Base-by-base conservation (phyloP, 37 sponge, comb jelly and placozoan species). In the Ianthella basta region DNA sequence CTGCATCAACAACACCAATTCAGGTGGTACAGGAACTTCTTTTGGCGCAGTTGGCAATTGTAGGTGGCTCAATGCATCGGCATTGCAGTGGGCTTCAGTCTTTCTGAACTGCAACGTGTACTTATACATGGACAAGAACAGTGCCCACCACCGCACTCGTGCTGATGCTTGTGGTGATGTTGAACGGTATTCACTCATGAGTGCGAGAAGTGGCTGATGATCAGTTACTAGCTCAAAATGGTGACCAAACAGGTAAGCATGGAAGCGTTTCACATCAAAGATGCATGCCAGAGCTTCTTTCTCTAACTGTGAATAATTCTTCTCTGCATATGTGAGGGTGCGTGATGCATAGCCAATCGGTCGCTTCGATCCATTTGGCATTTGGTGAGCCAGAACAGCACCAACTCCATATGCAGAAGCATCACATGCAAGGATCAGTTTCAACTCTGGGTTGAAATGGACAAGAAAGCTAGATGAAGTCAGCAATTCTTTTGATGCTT, bases 381-480 rank as follows among this genome's bases (percentile, higher is more conserved):
- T 14, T 33, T 38, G 16, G 40, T 85, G 85, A 13, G 85, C 72
- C 16, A 85, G 19, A 25, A 84, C 85, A 12, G 44, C 78, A 10
- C 85, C 85, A 30, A 85, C 15, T 3, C 78, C 85, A 72, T 63
- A 61, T 29, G 38, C 53, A 69, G 68, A 63, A 3, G 78, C 78
- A 74, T 85, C 85, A 14, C 36, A 33, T 32, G 50, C 85, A 24
- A 72, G 55, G 20, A 35, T 27, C 39, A 85, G 36, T 20, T 50
- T 25, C 15, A 66, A 66, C 8, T 37, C 25, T 69, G 72, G 84
- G 55, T 74, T 29, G 27, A 18, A 85, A 37, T 80, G 57, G 20
- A 40, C 59, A 15, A 80, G 21, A 12, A 80, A 55, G 30, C 21
- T 53, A n/a, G 12, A 39, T 4, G 78, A 57, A 32, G 60, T 25